Evolutionary conservation across 1,140 invertebrate genomes (phyloP), one percentile per base, ranked within the genome.

Genomic region (Reticulitermes speratus): DNA sequence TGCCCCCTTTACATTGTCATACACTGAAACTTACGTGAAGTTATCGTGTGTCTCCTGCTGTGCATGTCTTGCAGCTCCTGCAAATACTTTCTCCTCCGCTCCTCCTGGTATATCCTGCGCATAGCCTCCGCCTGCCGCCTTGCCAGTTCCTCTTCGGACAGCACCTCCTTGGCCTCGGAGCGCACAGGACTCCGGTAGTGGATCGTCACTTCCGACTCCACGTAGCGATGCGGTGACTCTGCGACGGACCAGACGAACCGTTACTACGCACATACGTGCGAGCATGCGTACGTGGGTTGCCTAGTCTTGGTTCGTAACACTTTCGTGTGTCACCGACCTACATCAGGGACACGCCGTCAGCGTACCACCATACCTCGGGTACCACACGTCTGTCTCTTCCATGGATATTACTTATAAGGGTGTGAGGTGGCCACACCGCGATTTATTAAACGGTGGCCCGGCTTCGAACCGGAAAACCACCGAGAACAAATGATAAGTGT

Each of bases 41-140:
- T 98, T 97, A 90, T 98, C 97, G 96, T 96, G 91, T 98, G 97
- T 87, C 97, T 93, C 86, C 97, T 92, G 87, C 95, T 97, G 91
- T 97, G 96, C 93, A 97, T 97, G 92, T 98, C 97, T 91, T 97
- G 96, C 65, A 98, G 91, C 91, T 98, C 97, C 92, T 96, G 96
- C 88, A 98, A 93, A 91, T 97, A 97, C 91, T 98, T 98, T 89
- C 96, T 93, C 87, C 96, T 92, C 87, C 95, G 92, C 91, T 98
- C 96, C 90, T 97, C 96, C 90, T 97, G 95, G 90, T 98, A 98
- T 86, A 97, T 94, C 88, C 96, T 93, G 90, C 96, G 95, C 97
- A 98, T 97, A 88, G 96, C 95, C 90, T 97, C 96, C 69, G 97
- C 96, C 92, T 98, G 97, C 87, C 96, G 94, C 87, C 94, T 92